These are phyloP conservation scores for Lumbricus terrestris DNA, from an alignment of 2,888 invertebrate genomes.

Conservation along the genomic window DNA sequence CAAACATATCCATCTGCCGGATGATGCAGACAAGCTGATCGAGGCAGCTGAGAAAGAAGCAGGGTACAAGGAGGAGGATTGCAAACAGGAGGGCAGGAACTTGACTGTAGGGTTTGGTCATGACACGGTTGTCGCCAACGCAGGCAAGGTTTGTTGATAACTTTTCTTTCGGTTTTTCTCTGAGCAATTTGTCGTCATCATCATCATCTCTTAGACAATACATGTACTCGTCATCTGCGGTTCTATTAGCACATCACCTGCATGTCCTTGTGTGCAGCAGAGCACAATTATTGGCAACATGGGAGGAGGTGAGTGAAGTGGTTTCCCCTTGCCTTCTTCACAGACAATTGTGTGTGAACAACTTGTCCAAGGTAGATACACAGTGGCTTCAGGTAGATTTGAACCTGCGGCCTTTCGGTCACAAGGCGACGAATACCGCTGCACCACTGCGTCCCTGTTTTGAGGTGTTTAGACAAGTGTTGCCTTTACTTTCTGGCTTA, in stretches of 20 bases:
- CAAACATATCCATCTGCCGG: slow-evolving; percentile 28
- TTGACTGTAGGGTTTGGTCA: slow-evolving; percentile 42
- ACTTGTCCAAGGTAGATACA: too few species aligned
- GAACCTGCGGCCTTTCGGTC: too few species aligned
- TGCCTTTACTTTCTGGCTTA: background rate
- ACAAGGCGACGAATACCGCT: too few species aligned
- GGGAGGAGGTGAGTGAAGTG: too few species aligned
- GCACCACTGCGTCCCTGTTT: background rate
- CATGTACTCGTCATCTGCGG: too few species aligned
- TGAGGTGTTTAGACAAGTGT: background rate
- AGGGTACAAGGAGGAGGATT: slow-evolving; percentile 24
- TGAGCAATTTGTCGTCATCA: background rate
- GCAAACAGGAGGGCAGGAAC: slow-evolving; percentile 7
- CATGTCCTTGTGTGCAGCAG: too few species aligned
- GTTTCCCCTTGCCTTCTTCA: too few species aligned
- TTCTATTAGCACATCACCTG: background rate
- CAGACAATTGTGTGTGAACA: too few species aligned
- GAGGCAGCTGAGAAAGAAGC: slow-evolving; percentile 20
- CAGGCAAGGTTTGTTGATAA: slow-evolving; percentile 35
- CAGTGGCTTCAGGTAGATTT: too few species aligned
- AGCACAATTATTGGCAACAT: background rate
- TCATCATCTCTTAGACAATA: background rate
- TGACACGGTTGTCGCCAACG: slow-evolving; percentile 41
- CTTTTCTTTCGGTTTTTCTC: background rate
- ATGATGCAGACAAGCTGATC: slow-evolving; percentile 20